These are phyloP conservation scores for Aeoliscus strigatus DNA, from an alignment of 2,797 vertebrate species.

Conservation along the genomic window DNA sequence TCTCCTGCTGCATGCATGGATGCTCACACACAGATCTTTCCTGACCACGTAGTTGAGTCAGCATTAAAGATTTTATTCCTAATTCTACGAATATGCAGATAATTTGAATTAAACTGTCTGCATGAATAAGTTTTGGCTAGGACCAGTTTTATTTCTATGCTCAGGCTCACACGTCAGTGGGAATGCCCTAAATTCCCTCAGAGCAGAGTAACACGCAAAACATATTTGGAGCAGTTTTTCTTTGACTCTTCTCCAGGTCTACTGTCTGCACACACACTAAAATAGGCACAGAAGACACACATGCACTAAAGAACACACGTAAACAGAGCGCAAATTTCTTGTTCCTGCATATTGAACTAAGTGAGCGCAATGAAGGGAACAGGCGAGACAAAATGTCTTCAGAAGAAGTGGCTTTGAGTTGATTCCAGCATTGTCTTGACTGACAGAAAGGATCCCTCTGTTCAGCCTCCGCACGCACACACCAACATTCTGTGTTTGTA, in stretches of 20 bases:
- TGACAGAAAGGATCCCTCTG: conserved; percentile 73
- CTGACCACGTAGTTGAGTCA: no score
- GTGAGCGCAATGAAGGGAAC: conserved; percentile 31
- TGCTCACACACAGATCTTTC: no score
- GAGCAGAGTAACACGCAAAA: conserved; percentile 29
- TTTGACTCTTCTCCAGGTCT: conserved; percentile 17
- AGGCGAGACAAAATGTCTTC: conserved; percentile 57
- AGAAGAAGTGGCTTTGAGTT: conserved; percentile 69
- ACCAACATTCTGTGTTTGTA: conserved; percentile 21
- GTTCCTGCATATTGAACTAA: conserved; percentile 39
- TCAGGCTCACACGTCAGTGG: no score
- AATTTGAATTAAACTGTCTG: no score
- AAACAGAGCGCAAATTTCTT: conserved; percentile 28
- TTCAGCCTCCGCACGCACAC: conserved; percentile 39
- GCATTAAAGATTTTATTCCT: no score
- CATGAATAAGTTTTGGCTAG: no score
- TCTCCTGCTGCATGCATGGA: no score
- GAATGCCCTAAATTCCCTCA: no score
- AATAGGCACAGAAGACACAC: not conserved
- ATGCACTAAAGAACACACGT: conserved; percentile 12
- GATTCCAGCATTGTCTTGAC: conserved; percentile 74
- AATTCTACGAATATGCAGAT: no score
- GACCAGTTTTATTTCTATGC: no score
- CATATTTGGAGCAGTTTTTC: conserved; percentile 42
- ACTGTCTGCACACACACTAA: conserved; percentile 14